Evolutionary conservation across 2,888 invertebrate genomes (phyloP).

Genomic region (Rhyacophila evoluta): DNA sequence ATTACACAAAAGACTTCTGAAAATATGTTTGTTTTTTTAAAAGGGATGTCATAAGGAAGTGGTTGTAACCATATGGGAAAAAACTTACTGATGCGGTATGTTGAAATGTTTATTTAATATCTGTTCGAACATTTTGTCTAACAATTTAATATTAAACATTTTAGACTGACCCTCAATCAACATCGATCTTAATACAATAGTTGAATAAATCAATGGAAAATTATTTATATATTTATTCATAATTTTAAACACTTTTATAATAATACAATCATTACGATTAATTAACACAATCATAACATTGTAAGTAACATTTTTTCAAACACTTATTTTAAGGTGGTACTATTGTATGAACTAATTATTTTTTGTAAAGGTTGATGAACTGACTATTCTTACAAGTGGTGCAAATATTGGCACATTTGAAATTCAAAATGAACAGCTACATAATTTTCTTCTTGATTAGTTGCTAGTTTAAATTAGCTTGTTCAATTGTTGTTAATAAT

Average conservation of each 20-base stretch:
- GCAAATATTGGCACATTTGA: too few relatives aligned
- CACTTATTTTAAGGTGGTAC: neutral
- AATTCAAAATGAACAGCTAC: too few relatives aligned
- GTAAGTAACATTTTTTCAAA: neutral
- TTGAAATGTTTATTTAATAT: slow-evolving; percentile 29
- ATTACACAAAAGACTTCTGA: too few relatives aligned
- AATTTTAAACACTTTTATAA: neutral
- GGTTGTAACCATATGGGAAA: neutral
- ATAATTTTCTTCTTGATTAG: too few relatives aligned
- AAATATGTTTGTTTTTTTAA: too few relatives aligned
- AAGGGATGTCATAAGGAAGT: too few relatives aligned
- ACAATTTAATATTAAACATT: slow-evolving; percentile 14
- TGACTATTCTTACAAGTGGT: too few relatives aligned
- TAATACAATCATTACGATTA: neutral
- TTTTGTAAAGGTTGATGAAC: too few relatives aligned
- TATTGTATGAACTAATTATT: neutral
- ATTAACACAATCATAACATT: neutral
- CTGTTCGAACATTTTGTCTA: slow-evolving; percentile 19
- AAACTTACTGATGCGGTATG: slow-evolving; percentile 27
- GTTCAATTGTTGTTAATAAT: too few relatives aligned
- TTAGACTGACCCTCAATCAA: neutral
- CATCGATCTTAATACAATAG: slow-evolving; percentile 15
- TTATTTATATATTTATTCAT: neutral
- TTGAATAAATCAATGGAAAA: slow-evolving; percentile 1
- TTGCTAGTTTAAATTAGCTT: too few relatives aligned